phyloP scores from a whole-genome alignment of 2,797 vertebrate species.

The Myripristis jacobus region DNA sequence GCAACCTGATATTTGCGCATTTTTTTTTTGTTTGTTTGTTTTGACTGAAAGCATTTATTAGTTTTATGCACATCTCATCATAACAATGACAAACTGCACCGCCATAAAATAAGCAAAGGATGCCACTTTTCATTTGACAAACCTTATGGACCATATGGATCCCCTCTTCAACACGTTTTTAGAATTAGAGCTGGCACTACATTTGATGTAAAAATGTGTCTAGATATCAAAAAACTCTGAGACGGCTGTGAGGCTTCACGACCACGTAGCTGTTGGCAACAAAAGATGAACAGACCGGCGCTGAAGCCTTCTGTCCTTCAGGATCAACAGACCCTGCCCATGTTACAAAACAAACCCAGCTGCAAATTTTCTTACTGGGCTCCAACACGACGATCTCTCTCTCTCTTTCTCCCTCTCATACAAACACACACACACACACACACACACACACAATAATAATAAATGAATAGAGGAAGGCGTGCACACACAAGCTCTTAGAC shows the following conservation, averaged over 20 bases:
- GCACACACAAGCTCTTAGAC: neutral
- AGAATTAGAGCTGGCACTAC: neutral
- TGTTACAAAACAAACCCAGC: constrained; percentile 52
- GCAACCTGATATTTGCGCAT: too few species aligned
- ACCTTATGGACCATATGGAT: neutral
- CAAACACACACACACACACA: neutral
- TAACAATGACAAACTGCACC: too few species aligned
- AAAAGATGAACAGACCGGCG: constrained; percentile 5
- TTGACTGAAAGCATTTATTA: too few species aligned
- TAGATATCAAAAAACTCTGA: constrained; percentile 18
- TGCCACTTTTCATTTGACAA: too few species aligned
- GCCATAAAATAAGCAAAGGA: too few species aligned
- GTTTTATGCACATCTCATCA: too few species aligned
- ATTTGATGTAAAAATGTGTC: constrained; percentile 18
- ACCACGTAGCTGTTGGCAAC: constrained; percentile 36
- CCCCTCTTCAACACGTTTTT: constrained; percentile 18
- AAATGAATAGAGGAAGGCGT: constrained; percentile 46
- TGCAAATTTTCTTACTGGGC: constrained; percentile 30
- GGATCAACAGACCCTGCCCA: constrained; percentile 48
- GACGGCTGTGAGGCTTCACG: constrained; percentile 35
- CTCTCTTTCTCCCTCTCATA: too few species aligned
- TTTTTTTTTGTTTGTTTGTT: too few species aligned
- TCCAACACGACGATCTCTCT: neutral
- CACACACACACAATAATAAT: neutral
- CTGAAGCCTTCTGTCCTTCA: constrained; percentile 28